phyloP scores from a whole-genome alignment of 2,797 vertebrate genomes.

The Sebastiscus albofasciatus region DNA sequence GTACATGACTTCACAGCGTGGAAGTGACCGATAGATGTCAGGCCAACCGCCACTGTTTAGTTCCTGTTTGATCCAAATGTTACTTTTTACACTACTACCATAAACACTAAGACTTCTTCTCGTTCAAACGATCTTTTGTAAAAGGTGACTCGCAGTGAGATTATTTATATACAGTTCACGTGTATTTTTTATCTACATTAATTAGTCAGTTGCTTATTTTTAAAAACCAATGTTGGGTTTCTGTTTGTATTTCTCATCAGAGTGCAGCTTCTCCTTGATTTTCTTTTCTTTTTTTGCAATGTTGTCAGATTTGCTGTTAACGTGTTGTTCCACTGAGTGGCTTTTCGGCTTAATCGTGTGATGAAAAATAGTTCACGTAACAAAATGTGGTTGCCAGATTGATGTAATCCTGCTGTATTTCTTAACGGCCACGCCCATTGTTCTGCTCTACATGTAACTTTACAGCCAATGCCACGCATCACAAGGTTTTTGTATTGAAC shows the following conservation, averaged over 20 bases:
- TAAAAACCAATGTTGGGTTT: slow-evolving; percentile 37
- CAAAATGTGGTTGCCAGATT: slow-evolving; percentile 1
- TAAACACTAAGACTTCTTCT: slow-evolving; percentile 27
- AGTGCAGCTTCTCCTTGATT: slow-evolving; percentile 47
- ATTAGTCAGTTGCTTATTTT: slow-evolving; percentile 34
- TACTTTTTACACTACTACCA: slow-evolving; percentile 4
- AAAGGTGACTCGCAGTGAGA: slow-evolving; percentile 16
- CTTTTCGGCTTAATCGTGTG: background rate
- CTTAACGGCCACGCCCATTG: background rate
- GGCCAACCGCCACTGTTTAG: background rate
- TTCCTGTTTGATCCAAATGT: slow-evolving; percentile 4
- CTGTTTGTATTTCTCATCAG: slow-evolving; percentile 25
- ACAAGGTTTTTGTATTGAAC: background rate
- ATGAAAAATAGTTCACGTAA: background rate
- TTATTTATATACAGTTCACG: slow-evolving; percentile 49
- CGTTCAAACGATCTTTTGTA: slow-evolving; percentile 10
- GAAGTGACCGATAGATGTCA: background rate
- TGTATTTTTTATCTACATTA: slow-evolving; percentile 49
- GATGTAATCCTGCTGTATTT: slow-evolving; percentile 42
- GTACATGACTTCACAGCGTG: background rate
- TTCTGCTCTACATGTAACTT: background rate
- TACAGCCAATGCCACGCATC: background rate
- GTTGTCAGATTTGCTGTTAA: slow-evolving; percentile 11
- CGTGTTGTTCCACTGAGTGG: slow-evolving; percentile 7
- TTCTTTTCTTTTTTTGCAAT: background rate